A percentile compares a stretch with the other conserved stretches of the same genome.
These are phyloP conservation scores for Lagenorhynchus albirostris DNA, from an alignment of 2,113 vertebrate genomes.

Conservation along the genomic window DNA sequence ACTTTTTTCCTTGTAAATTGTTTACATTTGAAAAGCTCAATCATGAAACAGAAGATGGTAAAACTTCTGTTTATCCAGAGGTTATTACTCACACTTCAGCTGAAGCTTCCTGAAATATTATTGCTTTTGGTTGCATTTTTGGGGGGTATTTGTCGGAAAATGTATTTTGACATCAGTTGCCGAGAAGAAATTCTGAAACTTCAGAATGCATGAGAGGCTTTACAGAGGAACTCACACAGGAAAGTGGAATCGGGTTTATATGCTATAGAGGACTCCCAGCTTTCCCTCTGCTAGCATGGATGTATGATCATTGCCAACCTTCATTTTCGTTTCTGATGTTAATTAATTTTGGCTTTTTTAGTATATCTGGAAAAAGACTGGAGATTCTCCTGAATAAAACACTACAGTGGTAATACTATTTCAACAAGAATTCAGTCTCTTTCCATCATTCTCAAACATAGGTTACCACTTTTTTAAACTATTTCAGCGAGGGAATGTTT, in stretches of 20 bases:
- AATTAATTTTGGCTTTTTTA: slow-evolving; percentile 67
- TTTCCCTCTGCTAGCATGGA: background rate
- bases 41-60: slow-evolving; percentile 53
- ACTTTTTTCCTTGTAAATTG: slow-evolving; percentile 55
- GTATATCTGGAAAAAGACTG: slow-evolving; percentile 28
- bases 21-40: slow-evolving; percentile 58
- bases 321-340: slow-evolving; percentile 46
- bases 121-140: slow-evolving; percentile 16
- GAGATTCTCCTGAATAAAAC: slow-evolving; percentile 52
- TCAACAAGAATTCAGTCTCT: slow-evolving; percentile 56
- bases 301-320: background rate
- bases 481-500: slow-evolving; percentile 60
- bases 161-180: slow-evolving; percentile 31
- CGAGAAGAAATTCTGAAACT: slow-evolving; percentile 13
- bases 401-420: slow-evolving; percentile 30
- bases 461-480: slow-evolving; percentile 51
- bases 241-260: background rate
- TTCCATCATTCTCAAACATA: slow-evolving; percentile 52
- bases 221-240: background rate
- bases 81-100: slow-evolving; percentile 58
- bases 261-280: background rate
- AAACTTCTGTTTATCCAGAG: slow-evolving; percentile 59
- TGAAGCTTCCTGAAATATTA: slow-evolving; percentile 51
- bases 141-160: background rate
- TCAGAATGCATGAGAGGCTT: background rate